Evolutionary conservation across 1,140 invertebrate species (phyloP).

Genomic region (Cydia amplana): DNA sequence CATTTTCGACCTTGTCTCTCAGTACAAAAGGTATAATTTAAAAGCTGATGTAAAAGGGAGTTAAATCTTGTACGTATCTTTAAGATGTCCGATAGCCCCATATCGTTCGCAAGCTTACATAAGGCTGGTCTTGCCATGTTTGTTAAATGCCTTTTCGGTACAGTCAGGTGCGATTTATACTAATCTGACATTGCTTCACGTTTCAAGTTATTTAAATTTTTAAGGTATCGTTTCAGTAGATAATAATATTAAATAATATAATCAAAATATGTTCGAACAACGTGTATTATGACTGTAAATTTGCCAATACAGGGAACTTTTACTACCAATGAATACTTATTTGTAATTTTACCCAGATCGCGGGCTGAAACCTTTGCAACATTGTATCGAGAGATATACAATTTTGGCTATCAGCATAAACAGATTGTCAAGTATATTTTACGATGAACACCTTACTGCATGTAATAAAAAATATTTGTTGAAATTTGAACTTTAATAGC

Average conservation of each 20-base stretch:
- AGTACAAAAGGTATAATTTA: not conserved
- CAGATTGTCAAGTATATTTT: not conserved
- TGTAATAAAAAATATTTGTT: too few species aligned
- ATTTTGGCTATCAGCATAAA: not conserved
- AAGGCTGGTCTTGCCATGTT: slow-evolving; percentile 10
- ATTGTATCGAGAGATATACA: not conserved
- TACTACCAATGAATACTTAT: not conserved
- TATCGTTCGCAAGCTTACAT: slow-evolving; percentile 16
- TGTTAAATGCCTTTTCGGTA: slow-evolving; percentile 2
- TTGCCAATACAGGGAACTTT: not conserved
- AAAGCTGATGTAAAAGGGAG: not conserved
- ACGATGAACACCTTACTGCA: too few species aligned
- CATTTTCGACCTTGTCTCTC: not conserved
- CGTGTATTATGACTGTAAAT: not conserved
- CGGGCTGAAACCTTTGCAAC: not conserved
- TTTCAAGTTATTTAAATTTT: not conserved
- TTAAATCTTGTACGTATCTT: not conserved
- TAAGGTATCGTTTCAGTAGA: too few species aligned
- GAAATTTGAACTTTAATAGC: too few species aligned
- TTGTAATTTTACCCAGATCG: not conserved
- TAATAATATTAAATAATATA: not conserved
- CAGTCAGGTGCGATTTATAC: not conserved
- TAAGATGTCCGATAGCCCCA: slow-evolving; percentile 6
- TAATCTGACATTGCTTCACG: not conserved
- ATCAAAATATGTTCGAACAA: not conserved